Conservation (phyloP, 2,888 invertebrate genomes). For the Arenicola marina region DNA sequence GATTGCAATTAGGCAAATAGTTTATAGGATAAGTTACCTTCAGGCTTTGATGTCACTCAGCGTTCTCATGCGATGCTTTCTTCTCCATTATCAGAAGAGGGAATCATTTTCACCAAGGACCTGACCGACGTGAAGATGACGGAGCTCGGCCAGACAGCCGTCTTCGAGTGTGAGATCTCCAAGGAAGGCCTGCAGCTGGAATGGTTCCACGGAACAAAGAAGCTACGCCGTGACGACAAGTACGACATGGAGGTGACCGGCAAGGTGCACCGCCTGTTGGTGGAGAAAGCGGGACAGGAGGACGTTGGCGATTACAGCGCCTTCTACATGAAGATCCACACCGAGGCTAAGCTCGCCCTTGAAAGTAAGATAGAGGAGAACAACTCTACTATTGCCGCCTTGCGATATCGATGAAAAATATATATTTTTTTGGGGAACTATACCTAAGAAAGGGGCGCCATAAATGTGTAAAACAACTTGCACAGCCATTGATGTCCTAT, state of each 20-base stretch:
- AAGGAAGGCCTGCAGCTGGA: conserved; percentile 76
- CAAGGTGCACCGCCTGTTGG: conserved; percentile 75
- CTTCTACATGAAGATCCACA: conserved; percentile 40
- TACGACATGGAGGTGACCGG: conserved; percentile 29
- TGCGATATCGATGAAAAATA: too few species aligned
- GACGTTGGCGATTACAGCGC: conserved; percentile 61
- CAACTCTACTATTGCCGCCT: too few species aligned
- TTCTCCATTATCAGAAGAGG: too few species aligned
- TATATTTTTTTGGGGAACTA: too few species aligned
- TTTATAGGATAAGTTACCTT: too few species aligned
- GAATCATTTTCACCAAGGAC: conserved; percentile 49
- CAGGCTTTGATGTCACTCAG: too few species aligned
- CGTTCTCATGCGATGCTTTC: too few species aligned
- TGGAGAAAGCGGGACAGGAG: conserved; percentile 75
- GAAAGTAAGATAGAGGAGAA: conserved; percentile 44
- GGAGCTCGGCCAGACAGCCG: conserved; percentile 42
- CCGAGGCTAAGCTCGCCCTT: conserved; percentile 46
- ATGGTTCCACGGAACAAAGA: conserved; percentile 66
- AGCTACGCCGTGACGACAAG: conserved; percentile 19
- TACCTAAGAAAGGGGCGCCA: too few species aligned
- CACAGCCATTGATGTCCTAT: too few species aligned
- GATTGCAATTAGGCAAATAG: too few species aligned
- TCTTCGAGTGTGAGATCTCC: conserved; percentile 80
- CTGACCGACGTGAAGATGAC: conserved; percentile 50
- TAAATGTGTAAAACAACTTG: too few species aligned